phyloP scores from a whole-genome alignment of 2,888 invertebrate genomes.

The Erynnis tages region DNA sequence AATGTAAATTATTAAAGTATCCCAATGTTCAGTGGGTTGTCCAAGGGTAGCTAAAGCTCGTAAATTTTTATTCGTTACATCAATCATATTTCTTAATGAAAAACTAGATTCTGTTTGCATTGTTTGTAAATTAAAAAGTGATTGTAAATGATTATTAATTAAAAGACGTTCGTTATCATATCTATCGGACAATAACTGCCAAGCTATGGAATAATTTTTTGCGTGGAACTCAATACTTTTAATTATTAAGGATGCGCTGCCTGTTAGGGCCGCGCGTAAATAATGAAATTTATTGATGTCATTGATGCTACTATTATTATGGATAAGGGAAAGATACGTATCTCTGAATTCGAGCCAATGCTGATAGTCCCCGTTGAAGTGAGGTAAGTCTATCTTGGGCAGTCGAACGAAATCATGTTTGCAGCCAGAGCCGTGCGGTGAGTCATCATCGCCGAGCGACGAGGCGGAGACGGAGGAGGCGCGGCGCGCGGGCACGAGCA shows the following conservation, averaged over 20 bases:
- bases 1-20: constrained; percentile 27
- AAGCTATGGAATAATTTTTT: constrained; percentile 32
- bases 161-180: constrained; percentile 18
- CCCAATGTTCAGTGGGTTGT: constrained; percentile 28
- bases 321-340: constrained; percentile 28
- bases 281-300: constrained; percentile 20
- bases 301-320: constrained; percentile 15
- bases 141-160: constrained; percentile 16
- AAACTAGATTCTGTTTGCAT: constrained; percentile 3
- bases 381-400: constrained; percentile 21
- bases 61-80: constrained; percentile 29
- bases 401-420: constrained; percentile 19
- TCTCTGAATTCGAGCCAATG: constrained; percentile 32
- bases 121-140: constrained; percentile 1
- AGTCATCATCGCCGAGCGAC: neutral
- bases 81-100: constrained; percentile 12
- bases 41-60: constrained; percentile 23
- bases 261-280: constrained; percentile 26
- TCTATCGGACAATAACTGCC: constrained; percentile 32
- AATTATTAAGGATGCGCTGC: constrained; percentile 31
- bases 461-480: neutral
- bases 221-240: constrained; percentile 32
- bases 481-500: neutral
- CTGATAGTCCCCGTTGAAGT: constrained; percentile 23
- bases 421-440: constrained; percentile 11